phyloP scores from a whole-genome alignment of 1,140 invertebrate species.

The Ceratosolen fusciceps region DNA sequence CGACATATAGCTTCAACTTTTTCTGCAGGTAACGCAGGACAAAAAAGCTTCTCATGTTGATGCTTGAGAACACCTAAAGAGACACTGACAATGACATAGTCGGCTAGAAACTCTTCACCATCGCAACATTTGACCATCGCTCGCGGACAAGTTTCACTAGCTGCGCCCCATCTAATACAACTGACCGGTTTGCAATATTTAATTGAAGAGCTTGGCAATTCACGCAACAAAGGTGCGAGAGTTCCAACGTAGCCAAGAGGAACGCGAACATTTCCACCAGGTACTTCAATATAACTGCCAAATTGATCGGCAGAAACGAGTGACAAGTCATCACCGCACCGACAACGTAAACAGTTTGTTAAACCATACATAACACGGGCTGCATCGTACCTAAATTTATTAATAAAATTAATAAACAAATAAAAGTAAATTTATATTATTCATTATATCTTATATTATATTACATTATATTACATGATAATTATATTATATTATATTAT shows the following conservation, averaged over 20 bases:
- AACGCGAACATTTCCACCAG: constrained; percentile 76
- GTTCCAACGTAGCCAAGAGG: constrained; percentile 78
- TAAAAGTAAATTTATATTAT: too few species aligned
- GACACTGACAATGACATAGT: constrained; percentile 87
- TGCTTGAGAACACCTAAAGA: constrained; percentile 89
- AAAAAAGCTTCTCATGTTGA: constrained; percentile 81
- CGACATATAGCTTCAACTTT: constrained; percentile 84
- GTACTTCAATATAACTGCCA: constrained; percentile 77
- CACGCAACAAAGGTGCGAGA: constrained; percentile 75
- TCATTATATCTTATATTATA: too few species aligned
- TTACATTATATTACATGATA: too few species aligned
- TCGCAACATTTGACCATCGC: constrained; percentile 79
- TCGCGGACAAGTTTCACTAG: constrained; percentile 69
- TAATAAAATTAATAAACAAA: not conserved
- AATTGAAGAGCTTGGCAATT: constrained; percentile 73
- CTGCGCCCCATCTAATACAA: constrained; percentile 75
- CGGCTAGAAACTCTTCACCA: constrained; percentile 79
- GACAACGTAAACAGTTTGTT: constrained; percentile 74
- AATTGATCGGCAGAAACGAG: constrained; percentile 78
- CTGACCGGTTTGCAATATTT: constrained; percentile 77
- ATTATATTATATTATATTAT: too few species aligned
- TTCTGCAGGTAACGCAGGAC: constrained; percentile 79
- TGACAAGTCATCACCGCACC: constrained; percentile 76
- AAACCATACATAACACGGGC: constrained; percentile 78
- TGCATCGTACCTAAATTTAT: constrained; percentile 72